Evolutionary conservation across 1,140 invertebrate genomes (phyloP), one percentile per base, ranked within the genome.

Genomic region (Bursaphelenchus mucronatus): DNA sequence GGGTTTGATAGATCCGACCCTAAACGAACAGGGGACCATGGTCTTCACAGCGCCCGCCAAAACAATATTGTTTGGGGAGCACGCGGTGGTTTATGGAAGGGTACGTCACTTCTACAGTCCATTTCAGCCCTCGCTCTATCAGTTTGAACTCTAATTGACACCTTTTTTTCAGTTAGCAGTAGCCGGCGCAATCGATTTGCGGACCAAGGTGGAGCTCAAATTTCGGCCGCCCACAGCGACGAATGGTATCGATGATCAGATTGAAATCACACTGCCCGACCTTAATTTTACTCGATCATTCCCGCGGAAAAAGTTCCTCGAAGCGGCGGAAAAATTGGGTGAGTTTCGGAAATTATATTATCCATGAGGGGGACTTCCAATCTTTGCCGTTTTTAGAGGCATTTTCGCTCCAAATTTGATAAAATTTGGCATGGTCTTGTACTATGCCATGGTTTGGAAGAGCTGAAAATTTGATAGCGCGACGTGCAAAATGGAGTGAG

Each of bases 11-110:
- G 30, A 30, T 30, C 30, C 30, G 30, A 30, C 30, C 30, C 30
- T 30, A 45, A 40, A n/a, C 41, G 57, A 59, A n/a, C 11, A 39
- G 57, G 41, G 21, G 11, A 44, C 30, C 3, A 44, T 13, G 57
- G 10, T n/a, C 13, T 59, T 94, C n/a, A 90, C 90, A 47, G 89
- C 92, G 39, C 95, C 95, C 1, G 94, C 93, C 40, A 97, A 98
- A 85, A 87, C 96, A 0, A 97, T 98, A 73, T 84, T 99, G 13
- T 90, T 91, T 80, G 95, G 95, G 19, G 95, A 99, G 83, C 94
- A 99, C 84, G 89, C 94, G 0, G 94, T 97, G 13, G 90, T 98
- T 17, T 95, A 95, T 82, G 90, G 90, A 50, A 94, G 93, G 85
- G 88, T 90, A 70, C 68, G 58, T 30, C 5, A 30, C 5, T 30